Base-by-base conservation (phyloP, 2,797 vertebrate species). In the Bradypus variegatus region DNA sequence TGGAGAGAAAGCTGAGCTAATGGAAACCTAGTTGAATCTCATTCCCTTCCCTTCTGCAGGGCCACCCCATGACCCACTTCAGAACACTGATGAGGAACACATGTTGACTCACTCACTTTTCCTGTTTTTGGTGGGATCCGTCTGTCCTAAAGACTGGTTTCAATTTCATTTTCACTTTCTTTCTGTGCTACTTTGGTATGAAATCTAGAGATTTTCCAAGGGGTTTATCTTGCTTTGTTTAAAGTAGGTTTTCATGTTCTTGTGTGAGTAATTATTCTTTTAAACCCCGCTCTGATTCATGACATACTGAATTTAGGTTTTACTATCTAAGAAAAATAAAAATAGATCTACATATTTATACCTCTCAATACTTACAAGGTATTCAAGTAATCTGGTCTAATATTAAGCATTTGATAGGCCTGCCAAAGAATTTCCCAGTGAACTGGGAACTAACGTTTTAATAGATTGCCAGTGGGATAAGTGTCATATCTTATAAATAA, bases 1-100 rank as follows among this genome's bases (percentile, higher is more conserved):
- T 91, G 80, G 95, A 82, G 93, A 86, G 91, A 94, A 95, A 93
- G 3, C 8, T 95, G 89, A 75, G 85, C 95, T 93, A 94, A 77
- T 92, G 64, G 91, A 95, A 94, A 95, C 53, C 93, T 87, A 94
- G 95, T 88, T 87, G 91, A 88, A 75, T 64, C 80, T 94, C 60
- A 48, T 76, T 94, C 69, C 18, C 23, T 45, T 41, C 11, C 13
- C 16, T 41, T 21, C 65, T 45, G 65, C 92, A 12, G 72, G 90
- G 75, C 58, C 87, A 78, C 55, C 60, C 86, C 55, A 78, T 79
- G 93, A 73, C 81, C 36, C 31, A 79, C 78, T 64, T 82, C 65
- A 90, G 83, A 72, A 92, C 93, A 91, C 25, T 60, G 95, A 93
- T 82, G 50, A 81, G 2, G 14, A 93, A 93, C 67, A 94, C 94